Evolutionary conservation across 2,797 vertebrate species (phyloP).

Genomic region (Decapterus maruadsi): DNA sequence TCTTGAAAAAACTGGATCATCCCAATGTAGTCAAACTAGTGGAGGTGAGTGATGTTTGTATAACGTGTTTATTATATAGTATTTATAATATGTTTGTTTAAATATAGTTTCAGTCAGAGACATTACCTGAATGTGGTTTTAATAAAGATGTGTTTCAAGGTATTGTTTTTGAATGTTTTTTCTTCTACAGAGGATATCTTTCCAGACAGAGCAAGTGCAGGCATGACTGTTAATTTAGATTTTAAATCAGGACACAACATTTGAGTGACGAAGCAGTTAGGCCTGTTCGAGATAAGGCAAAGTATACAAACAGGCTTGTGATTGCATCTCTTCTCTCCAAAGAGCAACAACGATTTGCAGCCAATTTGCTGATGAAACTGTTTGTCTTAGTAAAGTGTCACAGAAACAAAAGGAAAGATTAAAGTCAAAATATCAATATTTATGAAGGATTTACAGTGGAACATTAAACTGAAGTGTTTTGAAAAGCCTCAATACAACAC

Average conservation of each 20-base stretch:
- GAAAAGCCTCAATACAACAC: too few species aligned
- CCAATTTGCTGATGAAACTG: not conserved
- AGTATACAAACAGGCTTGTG: not conserved
- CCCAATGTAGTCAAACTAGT: constrained; percentile 98
- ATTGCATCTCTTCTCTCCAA: constrained; percentile 3
- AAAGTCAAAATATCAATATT: not conserved
- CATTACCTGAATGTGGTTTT: not conserved
- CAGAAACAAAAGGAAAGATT: not conserved
- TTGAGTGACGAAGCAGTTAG: not conserved
- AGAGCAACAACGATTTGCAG: not conserved
- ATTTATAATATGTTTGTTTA: not conserved
- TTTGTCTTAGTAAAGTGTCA: constrained; percentile 2
- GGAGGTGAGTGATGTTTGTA: constrained; percentile 88
- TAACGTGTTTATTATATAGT: too few species aligned
- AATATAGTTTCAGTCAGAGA: not conserved
- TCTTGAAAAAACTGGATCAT: constrained; percentile 98
- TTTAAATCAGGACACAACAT: not conserved
- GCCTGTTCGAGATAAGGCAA: not conserved
- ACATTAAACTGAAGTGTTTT: not conserved
- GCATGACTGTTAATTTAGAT: not conserved
- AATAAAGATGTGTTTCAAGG: too few species aligned
- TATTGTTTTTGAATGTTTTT: not conserved
- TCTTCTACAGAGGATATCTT: not conserved
- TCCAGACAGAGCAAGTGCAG: not conserved
- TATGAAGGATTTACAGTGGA: not conserved